A percentile compares a stretch with the other conserved stretches of the same genome.
These are phyloP conservation scores for Pelecanoides urinatrix DNA, from an alignment of 2,113 vertebrate species.

Conservation along the genomic window DNA sequence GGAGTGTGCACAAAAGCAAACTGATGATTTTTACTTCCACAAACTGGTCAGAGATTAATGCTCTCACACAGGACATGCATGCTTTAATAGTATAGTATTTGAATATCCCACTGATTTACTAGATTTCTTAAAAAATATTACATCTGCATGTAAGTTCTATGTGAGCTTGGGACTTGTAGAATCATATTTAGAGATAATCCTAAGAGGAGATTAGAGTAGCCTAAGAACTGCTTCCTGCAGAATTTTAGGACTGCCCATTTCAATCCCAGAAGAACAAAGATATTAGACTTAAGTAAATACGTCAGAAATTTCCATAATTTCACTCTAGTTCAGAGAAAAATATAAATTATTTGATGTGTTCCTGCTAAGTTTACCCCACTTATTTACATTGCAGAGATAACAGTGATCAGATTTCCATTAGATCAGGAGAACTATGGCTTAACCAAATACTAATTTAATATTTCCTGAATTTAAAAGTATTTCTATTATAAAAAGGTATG, in stretches of 20 bases:
- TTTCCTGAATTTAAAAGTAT: neutral
- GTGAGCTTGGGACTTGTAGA: neutral
- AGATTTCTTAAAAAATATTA: neutral
- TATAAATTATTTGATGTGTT: neutral
- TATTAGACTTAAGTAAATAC: neutral
- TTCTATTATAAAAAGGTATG: neutral
- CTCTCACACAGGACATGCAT: neutral
- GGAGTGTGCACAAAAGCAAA: neutral
- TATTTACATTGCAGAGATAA: neutral
- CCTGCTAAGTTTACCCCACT: neutral
- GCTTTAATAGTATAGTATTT: neutral
- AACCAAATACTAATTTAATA: neutral
- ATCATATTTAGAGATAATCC: neutral
- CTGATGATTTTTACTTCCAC: neutral
- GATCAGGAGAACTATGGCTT: neutral
- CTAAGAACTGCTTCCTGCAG: neutral
- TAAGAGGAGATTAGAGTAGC: neutral
- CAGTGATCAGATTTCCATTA: neutral
- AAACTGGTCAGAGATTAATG: neutral
- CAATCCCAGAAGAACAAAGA: neutral
- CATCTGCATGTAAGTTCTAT: neutral
- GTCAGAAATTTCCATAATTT: neutral
- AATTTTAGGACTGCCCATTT: neutral
- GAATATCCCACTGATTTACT: neutral
- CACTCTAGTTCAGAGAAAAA: neutral